phyloP scores from a whole-genome alignment of 2,113 vertebrate species.

The Porphyrio hochstetteri region DNA sequence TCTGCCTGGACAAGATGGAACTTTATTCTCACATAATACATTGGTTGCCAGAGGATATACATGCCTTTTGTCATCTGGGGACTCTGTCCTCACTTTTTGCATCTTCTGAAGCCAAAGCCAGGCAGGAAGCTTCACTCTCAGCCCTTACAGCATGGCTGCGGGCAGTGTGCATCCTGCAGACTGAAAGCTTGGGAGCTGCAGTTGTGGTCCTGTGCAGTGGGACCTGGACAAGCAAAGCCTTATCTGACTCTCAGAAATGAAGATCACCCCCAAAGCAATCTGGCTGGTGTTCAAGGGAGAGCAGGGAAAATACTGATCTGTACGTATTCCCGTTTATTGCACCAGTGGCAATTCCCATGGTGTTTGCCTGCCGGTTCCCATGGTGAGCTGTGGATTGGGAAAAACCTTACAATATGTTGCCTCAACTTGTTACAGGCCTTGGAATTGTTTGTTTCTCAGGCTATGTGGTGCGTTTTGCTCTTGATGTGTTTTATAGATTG shows the following conservation, averaged over 20 bases:
- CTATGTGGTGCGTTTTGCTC: neutral
- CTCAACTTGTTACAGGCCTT: neutral
- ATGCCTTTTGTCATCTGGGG: neutral
- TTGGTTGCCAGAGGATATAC: neutral
- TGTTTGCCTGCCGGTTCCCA: neutral
- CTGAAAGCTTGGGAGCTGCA: neutral
- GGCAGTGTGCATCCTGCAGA: neutral
- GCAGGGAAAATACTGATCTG: neutral
- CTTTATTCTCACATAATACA: neutral
- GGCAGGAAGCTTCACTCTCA: neutral
- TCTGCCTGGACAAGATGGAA: neutral
- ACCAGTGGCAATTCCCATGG: neutral
- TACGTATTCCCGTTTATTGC: neutral
- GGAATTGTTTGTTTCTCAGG: neutral
- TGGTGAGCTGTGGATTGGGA: neutral
- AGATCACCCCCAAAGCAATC: neutral
- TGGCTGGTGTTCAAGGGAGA: neutral
- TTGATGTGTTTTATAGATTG: neutral
- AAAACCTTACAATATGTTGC: neutral
- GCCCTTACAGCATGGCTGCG: accelerated
- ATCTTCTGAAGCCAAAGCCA: neutral
- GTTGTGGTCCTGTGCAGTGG: neutral
- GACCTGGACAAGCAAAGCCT: neutral
- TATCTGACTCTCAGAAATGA: neutral
- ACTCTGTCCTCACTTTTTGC: neutral